Percentiles rank a stretch among this genome's conserved stretches.
Evolutionary conservation across 2,113 vertebrate species (phyloP).

Genomic region (Gymnarchus niloticus): DNA sequence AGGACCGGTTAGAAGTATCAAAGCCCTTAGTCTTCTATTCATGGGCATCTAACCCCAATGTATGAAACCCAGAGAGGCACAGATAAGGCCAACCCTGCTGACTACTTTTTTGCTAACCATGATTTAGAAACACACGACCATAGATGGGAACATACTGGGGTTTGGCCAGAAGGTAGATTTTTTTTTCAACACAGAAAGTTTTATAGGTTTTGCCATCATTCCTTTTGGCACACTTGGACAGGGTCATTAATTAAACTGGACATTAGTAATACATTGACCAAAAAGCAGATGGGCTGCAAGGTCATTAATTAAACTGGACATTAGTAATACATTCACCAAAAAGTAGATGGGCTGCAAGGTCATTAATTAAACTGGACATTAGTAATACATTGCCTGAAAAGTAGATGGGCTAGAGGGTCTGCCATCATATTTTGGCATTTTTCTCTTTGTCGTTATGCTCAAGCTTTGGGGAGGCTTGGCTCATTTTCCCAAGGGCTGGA

Average conservation of each 20-base stretch:
- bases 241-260: not conserved
- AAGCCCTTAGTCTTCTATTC: not conserved
- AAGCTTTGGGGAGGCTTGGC: not conserved
- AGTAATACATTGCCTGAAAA: not conserved
- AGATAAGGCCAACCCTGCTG: not conserved
- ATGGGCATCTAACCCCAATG: not conserved
- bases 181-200: not conserved
- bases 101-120: not conserved
- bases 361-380: not conserved
- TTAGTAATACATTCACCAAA: not conserved
- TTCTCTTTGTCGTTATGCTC: not conserved
- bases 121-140: not conserved
- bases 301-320: not conserved
- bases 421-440: not conserved
- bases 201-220: not conserved
- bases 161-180: too few relatives aligned
- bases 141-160: not conserved
- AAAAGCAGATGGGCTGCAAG: not conserved
- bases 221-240: not conserved
- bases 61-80: not conserved
- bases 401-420: not conserved
- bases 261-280: not conserved
- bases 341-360: not conserved
- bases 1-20: not conserved
- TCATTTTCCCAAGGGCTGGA: not conserved